Base-by-base conservation (phyloP, 2,888 invertebrate species). In the Hypomecis punctinalis region DNA sequence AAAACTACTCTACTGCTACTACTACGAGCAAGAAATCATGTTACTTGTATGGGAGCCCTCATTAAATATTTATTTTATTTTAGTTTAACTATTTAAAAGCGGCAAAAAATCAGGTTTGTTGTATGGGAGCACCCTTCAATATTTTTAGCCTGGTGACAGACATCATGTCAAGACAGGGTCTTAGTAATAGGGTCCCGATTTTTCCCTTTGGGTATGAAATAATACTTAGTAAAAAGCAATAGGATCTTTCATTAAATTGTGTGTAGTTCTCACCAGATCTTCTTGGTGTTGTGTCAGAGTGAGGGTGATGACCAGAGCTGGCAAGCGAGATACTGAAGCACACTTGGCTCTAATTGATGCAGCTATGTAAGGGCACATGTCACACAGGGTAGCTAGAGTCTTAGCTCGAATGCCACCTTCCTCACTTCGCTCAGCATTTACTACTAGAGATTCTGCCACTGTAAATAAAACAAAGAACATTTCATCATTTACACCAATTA, bases 361-460 rank as follows among this genome's bases (percentile, higher is more conserved):
- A 5, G 98, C 96, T 84, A 98, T 97, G 5, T 95, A 94, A 0
- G 98, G 98, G 86, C 98, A 98, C 95, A 98, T 97, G 75, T 96
- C 95, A 88, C 98, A 98, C 0, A 99, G 90, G 69, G 96, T 94
- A 49, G 96, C 95, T 53, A 99, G 92, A 4, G 98, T 95, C 72
- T 95, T 94, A n/a, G 98, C 97, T 58, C 97, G 95, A 7, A 95
- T 94, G 6, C 96, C 96, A 76, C 99, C 98, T 85, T 99, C 99
- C 80, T 98, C 97, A 81, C 96, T 96, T 75, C 95, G 94, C 79
- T 98, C 98, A 23, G 98, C 98, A 86, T 97, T 97, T 56, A 96
- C 93, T 47, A 99, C 97, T 67, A 99, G 91, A 74, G 96, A 96
- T 11, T 96, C 95, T 68, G 97, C 97, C 57, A 98, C 98, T 96